Evolutionary conservation across 2,113 vertebrate species (phyloP), one percentile per base, ranked within the genome.

Genomic region (pig (Sus scrofa)): DNA sequence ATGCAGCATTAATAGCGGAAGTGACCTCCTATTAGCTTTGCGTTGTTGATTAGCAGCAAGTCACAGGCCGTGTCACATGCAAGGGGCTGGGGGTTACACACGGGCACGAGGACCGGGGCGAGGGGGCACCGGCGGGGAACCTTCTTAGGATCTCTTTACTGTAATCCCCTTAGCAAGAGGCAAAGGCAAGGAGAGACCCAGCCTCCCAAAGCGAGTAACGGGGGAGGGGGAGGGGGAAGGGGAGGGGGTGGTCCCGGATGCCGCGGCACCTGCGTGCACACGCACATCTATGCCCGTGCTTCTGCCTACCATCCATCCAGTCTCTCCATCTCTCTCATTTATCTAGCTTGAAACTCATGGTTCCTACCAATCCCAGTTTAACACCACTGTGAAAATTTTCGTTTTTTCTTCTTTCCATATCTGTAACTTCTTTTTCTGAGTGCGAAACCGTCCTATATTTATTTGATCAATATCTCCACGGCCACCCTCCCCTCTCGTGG

Each of bases 181-280:
- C 22, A 73, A 62, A 56, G 52, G 44, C 32, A 67, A 67, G 19
- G 52, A 60, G 34, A 58, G 70, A 83, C 24, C 54, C 34, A 58
- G 82, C n/a, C 34, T 77, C 3, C 34, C 44, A 24, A 70, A 83
- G 9, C 56, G 62, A n/a, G 1, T 60, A 24, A 34, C 7, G 22
- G 7, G 62, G 13, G 2, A 32, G n/a, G 44, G 44, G 44, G n/a
- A n/a, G n/a, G n/a, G n/a, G n/a, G n/a, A n/a, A n/a, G n/a, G n/a
- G n/a, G n/a, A n/a, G n/a, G n/a, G n/a, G n/a, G n/a, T n/a, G n/a
- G n/a, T n/a, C 73, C 24, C 32, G 6, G 37, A 50, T 22, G 54
- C 27, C 7, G 8, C 18, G 2, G 15, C 11, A 52, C 0, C 2
- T 16, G 70, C 3, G 4, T 18, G 9, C 52, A 19, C 15, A 27